Conservation (phyloP, 2,888 invertebrate species). For the Listrodromus nycthemerus region DNA sequence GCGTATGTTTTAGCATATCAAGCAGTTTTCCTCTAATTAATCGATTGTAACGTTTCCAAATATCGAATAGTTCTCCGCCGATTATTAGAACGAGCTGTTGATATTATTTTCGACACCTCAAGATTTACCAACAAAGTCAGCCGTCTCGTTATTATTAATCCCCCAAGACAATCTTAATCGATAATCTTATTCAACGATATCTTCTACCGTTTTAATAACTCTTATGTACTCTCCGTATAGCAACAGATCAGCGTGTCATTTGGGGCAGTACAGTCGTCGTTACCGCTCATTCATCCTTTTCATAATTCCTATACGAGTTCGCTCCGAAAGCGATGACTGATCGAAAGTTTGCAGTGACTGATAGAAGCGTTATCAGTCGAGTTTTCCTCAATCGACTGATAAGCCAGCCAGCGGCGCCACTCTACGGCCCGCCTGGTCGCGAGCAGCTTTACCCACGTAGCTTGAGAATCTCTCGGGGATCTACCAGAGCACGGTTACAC, state of each 20-base stretch:
- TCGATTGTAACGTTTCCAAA: no score
- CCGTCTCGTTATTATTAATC: not conserved
- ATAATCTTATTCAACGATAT: not conserved
- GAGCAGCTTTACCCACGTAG: constrained; percentile 41
- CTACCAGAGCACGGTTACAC: constrained; percentile 25
- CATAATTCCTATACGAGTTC: not conserved
- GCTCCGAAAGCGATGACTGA: not conserved
- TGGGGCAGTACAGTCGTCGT: not conserved
- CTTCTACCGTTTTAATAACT: not conserved
- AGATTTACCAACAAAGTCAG: not conserved
- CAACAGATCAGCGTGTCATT: not conserved
- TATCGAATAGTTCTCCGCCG: not conserved
- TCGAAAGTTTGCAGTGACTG: not conserved
- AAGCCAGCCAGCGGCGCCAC: constrained; percentile 56
- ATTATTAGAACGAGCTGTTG: constrained; percentile 9
- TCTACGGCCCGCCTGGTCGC: constrained; percentile 26
- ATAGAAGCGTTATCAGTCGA: constrained; percentile 25
- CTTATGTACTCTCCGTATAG: not conserved
- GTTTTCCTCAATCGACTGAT: constrained; percentile 17
- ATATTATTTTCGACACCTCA: not conserved
- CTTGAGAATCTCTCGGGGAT: not conserved
- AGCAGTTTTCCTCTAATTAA: no score
- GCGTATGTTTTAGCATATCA: not conserved
- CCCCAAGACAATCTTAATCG: not conserved
- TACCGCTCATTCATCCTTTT: not conserved